Evolutionary conservation across 2,113 vertebrate genomes (phyloP), one percentile per base, ranked within the genome.

Genomic region (Zingel zingel): DNA sequence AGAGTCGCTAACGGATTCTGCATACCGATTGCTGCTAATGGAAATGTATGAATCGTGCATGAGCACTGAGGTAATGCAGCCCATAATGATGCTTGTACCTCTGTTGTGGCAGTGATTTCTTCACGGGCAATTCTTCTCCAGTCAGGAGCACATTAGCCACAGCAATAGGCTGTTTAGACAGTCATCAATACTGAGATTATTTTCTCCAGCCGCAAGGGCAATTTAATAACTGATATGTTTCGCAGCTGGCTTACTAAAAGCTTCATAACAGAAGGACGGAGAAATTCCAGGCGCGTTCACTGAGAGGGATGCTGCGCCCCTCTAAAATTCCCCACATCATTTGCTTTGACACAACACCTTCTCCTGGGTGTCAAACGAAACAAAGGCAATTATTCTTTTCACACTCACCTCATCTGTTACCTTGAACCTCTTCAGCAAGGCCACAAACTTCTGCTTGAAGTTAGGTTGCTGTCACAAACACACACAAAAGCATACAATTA

Each of bases 401-500:
- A 16, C 21, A 72, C 94, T 92, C 82, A 96, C 96, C 96, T 96
- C 96, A 62, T 96, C 96, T 1, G 95, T 94, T 56, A 96, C 95
- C 89, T 96, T 96, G 89, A 96, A 96, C 92, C 96, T 94, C 90
- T 96, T 96, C 77, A 96, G 85, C 81, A 96, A 89, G 63, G 96
- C 96, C 79, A 95, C 95, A 85, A 96, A 96, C 91, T 96, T 96
- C 92, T 96, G 96, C 89, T 96, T 96, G 81, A 96, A 96, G 91
- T 96, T 96, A 21, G 95, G 95, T 93, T 96, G 96, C 96, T 96
- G 88, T 65, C 79, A 91, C 21, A 86, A 69, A 56, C 15, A 50
- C 5, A 43, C 86, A 39, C 19, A 47, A 62, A 21, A 21, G 50
- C 10, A 54, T 23, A 14, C 11, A 61, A 66, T 74, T 76, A 74